Percentiles rank a stretch among this genome's conserved stretches.
These are phyloP conservation scores for Mico argentatus DNA, from an alignment of 2,797 vertebrate genomes.

Conservation along the genomic window DNA sequence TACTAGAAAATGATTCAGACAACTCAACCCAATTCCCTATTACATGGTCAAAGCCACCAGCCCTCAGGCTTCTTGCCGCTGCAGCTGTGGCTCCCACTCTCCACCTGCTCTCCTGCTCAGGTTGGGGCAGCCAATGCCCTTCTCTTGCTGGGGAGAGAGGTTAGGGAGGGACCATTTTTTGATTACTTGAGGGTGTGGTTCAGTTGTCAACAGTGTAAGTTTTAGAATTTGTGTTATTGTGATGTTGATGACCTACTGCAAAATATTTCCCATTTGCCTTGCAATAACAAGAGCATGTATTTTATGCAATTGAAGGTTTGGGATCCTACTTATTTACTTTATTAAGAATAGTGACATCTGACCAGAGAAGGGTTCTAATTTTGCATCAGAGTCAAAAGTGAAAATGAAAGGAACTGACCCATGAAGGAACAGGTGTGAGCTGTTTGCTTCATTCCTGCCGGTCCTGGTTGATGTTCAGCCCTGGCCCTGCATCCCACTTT, in stretches of 20 bases:
- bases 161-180: neutral
- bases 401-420: neutral
- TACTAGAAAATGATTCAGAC: neutral
- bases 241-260: accelerated
- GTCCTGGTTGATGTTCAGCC: neutral
- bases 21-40: neutral
- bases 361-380: neutral
- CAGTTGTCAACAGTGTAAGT: accelerated
- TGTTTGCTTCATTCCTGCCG: neutral
- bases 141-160: neutral
- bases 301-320: neutral
- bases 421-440: neutral
- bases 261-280: neutral
- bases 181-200: too few species aligned
- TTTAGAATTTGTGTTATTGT: neutral
- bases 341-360: neutral
- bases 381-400: neutral
- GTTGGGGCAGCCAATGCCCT: accelerated
- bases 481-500: too few species aligned
- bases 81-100: neutral
- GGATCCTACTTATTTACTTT: neutral
- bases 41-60: neutral
- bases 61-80: neutral
- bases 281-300: neutral
- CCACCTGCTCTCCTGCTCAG: neutral